phyloP scores from a whole-genome alignment of 1,140 invertebrate species.

The Lasioglossum albipes region DNA sequence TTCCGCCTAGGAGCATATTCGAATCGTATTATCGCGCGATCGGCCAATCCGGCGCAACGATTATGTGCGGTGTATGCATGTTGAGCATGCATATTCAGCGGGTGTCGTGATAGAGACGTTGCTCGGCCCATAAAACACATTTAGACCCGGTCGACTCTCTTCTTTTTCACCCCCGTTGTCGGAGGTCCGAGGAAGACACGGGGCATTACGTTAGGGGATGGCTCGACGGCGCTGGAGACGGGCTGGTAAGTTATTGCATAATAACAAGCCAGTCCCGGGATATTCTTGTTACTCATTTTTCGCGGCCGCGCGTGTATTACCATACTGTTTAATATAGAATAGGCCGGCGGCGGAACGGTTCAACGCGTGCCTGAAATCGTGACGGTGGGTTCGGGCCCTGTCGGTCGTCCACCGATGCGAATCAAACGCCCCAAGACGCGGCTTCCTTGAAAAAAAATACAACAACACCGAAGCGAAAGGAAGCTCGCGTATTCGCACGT shows the following conservation, averaged over 20 bases:
- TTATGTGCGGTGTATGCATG: constrained; percentile 55
- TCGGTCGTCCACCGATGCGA: constrained; percentile 1
- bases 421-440: not conserved
- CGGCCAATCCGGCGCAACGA: constrained; percentile 58
- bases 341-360: constrained; percentile 47
- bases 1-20: not conserved
- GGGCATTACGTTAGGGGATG: not conserved
- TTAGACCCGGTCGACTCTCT: constrained; percentile 61
- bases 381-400: constrained; percentile 25
- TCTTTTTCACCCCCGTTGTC: constrained; percentile 18
- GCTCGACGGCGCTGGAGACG: constrained; percentile 24
- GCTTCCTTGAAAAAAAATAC: constrained; percentile 15
- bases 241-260: constrained; percentile 79
- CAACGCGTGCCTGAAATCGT: constrained; percentile 30
- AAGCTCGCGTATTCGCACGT: constrained; percentile 60
- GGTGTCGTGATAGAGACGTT: constrained; percentile 75
- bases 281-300: constrained; percentile 76
- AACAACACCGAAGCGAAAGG: constrained; percentile 33
- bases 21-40: constrained; percentile 68
- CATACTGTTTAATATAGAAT: constrained; percentile 78
- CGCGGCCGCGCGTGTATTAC: constrained; percentile 69
- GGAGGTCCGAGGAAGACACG: constrained; percentile 35
- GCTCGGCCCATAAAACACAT: constrained; percentile 73
- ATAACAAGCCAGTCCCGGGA: constrained; percentile 74
- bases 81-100: constrained; percentile 66